Conservation (phyloP, 2,888 invertebrate species). For the Caenorhabditis plicata region DNA sequence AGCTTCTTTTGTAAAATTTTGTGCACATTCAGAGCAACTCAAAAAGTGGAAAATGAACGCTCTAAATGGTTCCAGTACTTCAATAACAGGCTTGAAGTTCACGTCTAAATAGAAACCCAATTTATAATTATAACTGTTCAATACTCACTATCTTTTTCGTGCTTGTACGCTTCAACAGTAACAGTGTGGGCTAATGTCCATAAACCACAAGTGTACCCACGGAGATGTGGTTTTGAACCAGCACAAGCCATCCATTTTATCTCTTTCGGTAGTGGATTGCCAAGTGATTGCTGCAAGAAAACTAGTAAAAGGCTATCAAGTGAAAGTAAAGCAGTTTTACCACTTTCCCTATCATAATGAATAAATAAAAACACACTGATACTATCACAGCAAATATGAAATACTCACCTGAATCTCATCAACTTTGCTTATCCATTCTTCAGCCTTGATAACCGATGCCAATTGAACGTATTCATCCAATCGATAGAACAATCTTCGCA, state of each 20-base stretch:
- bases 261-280: conserved; percentile 59
- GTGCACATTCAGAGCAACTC: conserved; percentile 85
- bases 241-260: conserved; percentile 77
- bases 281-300: conserved; percentile 49
- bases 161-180: conserved; percentile 76
- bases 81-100: conserved; percentile 69
- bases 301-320: neutral
- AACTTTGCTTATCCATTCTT: conserved; percentile 66
- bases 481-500: conserved; percentile 74
- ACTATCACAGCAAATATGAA: neutral
- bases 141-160: conserved; percentile 62
- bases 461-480: conserved; percentile 71
- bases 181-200: conserved; percentile 92
- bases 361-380: neutral
- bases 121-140: neutral
- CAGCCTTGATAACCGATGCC: conserved; percentile 65
- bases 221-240: conserved; percentile 75
- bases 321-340: neutral
- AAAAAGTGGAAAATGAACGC: conserved; percentile 89
- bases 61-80: conserved; percentile 80
- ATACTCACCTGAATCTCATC: conserved; percentile 64
- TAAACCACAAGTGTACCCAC: conserved; percentile 87
- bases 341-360: neutral
- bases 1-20: conserved; percentile 87
- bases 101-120: conserved; percentile 34